Conservation (phyloP, 2,888 invertebrate genomes). For the Dastarcus helophoroides region DNA sequence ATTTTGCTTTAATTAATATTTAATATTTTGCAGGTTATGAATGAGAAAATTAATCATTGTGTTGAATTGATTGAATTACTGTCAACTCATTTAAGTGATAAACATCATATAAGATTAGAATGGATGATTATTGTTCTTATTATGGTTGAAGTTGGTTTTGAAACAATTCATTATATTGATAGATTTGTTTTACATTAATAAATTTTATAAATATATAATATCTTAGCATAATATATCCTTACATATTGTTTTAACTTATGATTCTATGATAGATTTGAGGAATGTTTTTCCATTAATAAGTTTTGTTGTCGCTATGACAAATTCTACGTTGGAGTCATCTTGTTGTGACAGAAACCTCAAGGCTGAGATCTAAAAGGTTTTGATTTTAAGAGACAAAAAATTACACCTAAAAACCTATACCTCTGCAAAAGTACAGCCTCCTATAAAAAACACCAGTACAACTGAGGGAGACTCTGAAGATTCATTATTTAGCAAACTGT, state of each 20-base stretch:
- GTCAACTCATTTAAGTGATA: conserved; percentile 80
- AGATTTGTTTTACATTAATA: too few species aligned
- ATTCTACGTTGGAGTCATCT: conserved; percentile 77
- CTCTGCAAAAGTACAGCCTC: conserved; percentile 95
- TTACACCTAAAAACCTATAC: conserved; percentile 17
- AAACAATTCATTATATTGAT: conserved; percentile 65
- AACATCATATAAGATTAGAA: conserved; percentile 85
- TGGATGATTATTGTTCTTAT: conserved; percentile 97
- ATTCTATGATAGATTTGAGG: conserved; percentile 50
- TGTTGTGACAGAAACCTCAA: conserved; percentile 62
- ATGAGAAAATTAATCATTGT: conserved; percentile 91
- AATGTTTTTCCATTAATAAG: conserved; percentile 83
- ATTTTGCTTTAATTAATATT: background rate
- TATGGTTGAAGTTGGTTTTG: conserved; percentile 87
- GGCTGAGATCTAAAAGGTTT: conserved; percentile 49
- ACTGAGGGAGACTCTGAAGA: conserved; percentile 50
- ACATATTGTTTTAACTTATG: conserved; percentile 2
- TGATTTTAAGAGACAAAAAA: conserved; percentile 4
- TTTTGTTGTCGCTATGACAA: conserved; percentile 83
- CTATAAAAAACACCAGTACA: conserved; percentile 88
- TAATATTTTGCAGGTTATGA: conserved; percentile 62
- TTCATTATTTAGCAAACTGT: conserved; percentile 30
- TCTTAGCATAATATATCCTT: too few species aligned
- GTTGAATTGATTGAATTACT: conserved; percentile 83
- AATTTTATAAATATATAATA: too few species aligned